These are phyloP conservation scores for human DNA, from an alignment of 2,113 vertebrate species.

Conservation along the genomic window DNA sequence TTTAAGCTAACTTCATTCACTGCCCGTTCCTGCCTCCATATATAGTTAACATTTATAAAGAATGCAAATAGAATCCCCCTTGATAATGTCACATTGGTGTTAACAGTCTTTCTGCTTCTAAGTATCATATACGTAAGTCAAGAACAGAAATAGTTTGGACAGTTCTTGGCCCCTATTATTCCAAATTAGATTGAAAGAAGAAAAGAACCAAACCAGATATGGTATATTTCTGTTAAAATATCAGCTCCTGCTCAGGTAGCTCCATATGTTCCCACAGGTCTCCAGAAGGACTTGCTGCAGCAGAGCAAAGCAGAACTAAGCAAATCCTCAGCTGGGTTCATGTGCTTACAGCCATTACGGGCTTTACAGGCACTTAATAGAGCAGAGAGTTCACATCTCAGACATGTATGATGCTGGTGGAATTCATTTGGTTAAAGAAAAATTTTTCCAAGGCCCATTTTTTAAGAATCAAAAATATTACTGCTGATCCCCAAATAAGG, in stretches of 20 bases:
- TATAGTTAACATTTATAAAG: neutral
- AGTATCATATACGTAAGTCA: neutral
- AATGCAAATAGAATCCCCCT: neutral
- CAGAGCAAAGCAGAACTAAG: neutral
- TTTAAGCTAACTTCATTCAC: neutral
- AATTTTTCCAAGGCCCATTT: neutral
- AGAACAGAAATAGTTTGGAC: neutral
- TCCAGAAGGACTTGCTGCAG: neutral
- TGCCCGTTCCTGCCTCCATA: neutral
- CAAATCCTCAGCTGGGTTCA: neutral
- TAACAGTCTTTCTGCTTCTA: neutral
- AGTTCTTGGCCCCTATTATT: neutral
- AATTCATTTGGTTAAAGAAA: neutral
- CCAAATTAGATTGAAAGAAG: neutral
- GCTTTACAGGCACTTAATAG: neutral
- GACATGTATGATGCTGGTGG: neutral
- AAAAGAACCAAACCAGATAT: neutral
- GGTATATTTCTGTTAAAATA: neutral
- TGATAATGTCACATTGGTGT: neutral
- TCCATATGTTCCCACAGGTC: rapidly evolving
- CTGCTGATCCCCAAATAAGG: neutral
- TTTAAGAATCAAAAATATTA: neutral
- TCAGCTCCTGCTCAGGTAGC: neutral
- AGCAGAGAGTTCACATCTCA: neutral
- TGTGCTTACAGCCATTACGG: neutral